Base-by-base conservation (phyloP, 2,888 invertebrate genomes). In the Morinoia aosen region DNA sequence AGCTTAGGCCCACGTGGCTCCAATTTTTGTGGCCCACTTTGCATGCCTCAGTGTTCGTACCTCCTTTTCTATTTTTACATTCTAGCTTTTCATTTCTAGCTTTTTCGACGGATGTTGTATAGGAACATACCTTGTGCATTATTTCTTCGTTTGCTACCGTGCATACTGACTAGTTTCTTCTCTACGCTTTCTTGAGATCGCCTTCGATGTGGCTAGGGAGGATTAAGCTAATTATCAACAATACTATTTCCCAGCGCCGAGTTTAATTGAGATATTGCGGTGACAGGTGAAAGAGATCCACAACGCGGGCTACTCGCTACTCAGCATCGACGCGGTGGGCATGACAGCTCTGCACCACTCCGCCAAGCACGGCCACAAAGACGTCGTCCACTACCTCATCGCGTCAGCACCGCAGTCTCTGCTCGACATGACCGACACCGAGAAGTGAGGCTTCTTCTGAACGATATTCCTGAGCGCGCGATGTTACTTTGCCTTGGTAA, bases 311-410 rank as follows among this genome's bases (percentile, higher is more conserved):
- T 98, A 98, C 97, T 99, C 98, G 95, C 97, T 99, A 96, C 97
- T 98, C 97, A 98, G 98, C 96, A 98, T 98, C 97, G 99, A 99
- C 97, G 98, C 98, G 95, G 98, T 97, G 96, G 99, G 99, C 39
- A 99, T 99, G 97, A 99, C 99, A 64, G 98, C 99, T 95, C 98
- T 99, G 96, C 99, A 99, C 97, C 98, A 99, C 97, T 99, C 99
- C 76, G 98, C 99, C 95, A 98, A 98, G 96, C 98, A 98, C 97
- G 99, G 99, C 95, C 98, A 99, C 97, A 98, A 98, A 97, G 98
- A 99, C 97, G 98, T 99, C 97, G 98, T 99, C 96, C 98, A 98
- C 97, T 99, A 98, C 97, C 98, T 99, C 97, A 98, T 99, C 96
- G 98, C 98, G 95, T 98, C 98, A 97, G 99, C 99, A 56, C 99